phyloP scores from a whole-genome alignment of 2,113 vertebrate genomes.

The Rhinoptilus africanus region DNA sequence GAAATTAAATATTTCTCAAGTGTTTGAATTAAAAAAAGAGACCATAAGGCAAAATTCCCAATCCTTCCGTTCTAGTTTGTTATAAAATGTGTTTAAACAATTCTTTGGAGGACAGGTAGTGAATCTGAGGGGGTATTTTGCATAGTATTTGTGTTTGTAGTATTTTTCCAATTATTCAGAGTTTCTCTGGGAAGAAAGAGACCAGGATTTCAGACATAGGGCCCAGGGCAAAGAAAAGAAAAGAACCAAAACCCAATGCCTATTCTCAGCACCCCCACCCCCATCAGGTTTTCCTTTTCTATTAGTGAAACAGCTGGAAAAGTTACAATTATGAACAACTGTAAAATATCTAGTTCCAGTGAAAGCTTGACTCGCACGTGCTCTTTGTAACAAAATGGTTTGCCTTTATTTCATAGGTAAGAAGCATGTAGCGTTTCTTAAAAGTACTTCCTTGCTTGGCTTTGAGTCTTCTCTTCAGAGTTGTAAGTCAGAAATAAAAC shows the following conservation, averaged over 20 bases:
- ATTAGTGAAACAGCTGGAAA: not conserved
- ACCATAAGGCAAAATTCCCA: not conserved
- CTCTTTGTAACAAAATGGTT: not conserved
- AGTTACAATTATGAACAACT: not conserved
- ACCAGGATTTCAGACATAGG: not conserved
- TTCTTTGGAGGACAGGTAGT: not conserved
- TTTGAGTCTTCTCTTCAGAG: not conserved
- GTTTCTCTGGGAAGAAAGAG: not conserved
- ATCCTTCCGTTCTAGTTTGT: not conserved
- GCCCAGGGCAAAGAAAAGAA: not conserved
- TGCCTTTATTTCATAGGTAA: not conserved
- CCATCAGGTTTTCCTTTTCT: not conserved
- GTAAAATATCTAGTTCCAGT: not conserved
- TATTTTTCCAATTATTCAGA: not conserved
- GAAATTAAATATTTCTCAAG: not conserved
- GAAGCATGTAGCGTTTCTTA: not conserved
- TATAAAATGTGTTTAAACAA: not conserved
- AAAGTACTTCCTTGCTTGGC: not conserved
- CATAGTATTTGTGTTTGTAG: not conserved
- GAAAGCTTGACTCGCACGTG: not conserved
- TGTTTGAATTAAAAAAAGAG: not conserved
- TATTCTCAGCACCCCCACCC: not conserved
- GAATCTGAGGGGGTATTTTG: not conserved
- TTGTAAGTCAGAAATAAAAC: slow-evolving; percentile 36
- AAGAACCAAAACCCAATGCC: not conserved